Conservation (phyloP, 2,888 invertebrate genomes). For the Pilophorus perplexus region DNA sequence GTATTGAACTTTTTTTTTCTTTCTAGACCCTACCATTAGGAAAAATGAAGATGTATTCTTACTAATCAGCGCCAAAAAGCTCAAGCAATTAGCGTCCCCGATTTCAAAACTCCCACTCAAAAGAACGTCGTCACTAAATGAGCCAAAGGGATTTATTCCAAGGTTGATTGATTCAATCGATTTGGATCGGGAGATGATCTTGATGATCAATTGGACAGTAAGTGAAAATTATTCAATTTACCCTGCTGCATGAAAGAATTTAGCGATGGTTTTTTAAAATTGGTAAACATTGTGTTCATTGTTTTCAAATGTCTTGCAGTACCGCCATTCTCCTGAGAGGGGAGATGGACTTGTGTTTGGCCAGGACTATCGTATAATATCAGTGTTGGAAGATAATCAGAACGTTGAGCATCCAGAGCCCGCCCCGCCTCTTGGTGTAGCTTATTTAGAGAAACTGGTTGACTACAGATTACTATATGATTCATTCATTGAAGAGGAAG, state of each 20-base stretch:
- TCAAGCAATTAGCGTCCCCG: neutral
- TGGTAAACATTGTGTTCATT: no score
- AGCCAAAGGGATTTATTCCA: neutral
- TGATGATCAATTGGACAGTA: conserved; percentile 22
- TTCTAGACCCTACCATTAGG: conserved; percentile 10
- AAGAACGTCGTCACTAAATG: neutral
- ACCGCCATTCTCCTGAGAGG: neutral
- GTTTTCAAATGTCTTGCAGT: no score
- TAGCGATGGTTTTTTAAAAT: no score
- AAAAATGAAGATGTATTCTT: conserved; percentile 8
- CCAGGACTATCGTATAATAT: conserved; percentile 19
- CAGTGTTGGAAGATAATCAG: neutral
- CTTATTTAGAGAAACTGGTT: conserved; percentile 3
- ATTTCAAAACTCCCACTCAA: neutral
- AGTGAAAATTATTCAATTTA: neutral
- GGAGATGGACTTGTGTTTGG: neutral
- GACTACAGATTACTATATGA: conserved; percentile 15
- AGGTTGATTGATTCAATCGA: neutral
- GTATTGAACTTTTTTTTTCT: no score
- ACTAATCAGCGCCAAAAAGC: conserved; percentile 1
- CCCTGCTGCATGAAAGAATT: neutral
- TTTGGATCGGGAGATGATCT: conserved; percentile 19
- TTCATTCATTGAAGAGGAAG: conserved; percentile 3
- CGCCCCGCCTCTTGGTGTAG: neutral
- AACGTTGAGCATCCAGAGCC: neutral